Evolutionary conservation across 2,797 vertebrate genomes (phyloP).

Genomic region (Phataginus tricuspis): DNA sequence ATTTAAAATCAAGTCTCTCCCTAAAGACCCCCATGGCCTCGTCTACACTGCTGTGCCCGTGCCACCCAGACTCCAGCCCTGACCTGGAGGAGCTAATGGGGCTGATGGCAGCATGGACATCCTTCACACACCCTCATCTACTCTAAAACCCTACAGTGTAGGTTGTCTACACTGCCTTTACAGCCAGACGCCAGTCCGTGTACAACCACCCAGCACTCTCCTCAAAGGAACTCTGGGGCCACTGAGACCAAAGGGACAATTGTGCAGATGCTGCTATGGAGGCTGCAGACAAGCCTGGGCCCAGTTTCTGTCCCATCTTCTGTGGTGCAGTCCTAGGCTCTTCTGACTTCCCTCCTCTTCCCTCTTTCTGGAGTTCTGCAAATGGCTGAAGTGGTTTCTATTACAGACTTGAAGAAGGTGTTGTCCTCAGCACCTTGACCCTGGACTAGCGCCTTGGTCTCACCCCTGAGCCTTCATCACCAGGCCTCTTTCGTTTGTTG

Average conservation of each 20-base stretch:
- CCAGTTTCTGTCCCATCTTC: not conserved
- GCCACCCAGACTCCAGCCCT: not conserved
- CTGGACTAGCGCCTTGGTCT: not conserved
- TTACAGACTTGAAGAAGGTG: not conserved
- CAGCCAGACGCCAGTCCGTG: rapidly evolving
- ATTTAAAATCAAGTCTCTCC: not conserved
- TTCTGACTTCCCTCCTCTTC: not conserved
- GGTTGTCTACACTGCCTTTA: not conserved
- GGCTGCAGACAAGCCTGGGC: not conserved
- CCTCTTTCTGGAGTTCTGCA: not conserved
- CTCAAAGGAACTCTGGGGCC: not conserved
- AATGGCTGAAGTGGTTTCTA: not conserved
- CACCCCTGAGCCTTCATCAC: not conserved
- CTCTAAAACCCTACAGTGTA: not conserved
- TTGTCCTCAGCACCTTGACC: not conserved
- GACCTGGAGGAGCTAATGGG: too few species aligned
- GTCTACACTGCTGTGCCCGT: rapidly evolving
- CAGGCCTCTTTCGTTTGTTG: not conserved
- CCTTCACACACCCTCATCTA: not conserved
- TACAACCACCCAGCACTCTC: too few species aligned
- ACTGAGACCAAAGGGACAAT: rapidly evolving
- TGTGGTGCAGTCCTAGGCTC: not conserved
- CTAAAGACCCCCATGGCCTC: not conserved
- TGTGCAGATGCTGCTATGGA: rapidly evolving
- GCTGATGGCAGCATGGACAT: rapidly evolving